Evolutionary conservation across 2,113 vertebrate species (phyloP), one percentile per base, ranked within the genome.

Genomic region (Oriolus oriolus): DNA sequence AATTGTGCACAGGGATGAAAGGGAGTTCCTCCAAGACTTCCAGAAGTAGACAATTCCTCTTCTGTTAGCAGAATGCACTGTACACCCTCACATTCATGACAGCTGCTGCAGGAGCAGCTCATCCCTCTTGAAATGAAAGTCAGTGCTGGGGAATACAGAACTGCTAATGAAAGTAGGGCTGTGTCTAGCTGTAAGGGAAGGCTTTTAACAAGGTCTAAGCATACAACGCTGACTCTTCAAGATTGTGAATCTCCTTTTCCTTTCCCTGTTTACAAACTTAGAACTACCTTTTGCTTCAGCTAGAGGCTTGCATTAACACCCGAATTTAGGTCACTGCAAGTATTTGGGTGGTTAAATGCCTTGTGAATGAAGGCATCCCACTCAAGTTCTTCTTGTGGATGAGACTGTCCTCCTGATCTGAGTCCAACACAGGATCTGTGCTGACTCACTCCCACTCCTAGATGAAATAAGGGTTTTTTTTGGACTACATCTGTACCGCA

Each of bases 1-100:
- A 93, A 88, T 60, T 87, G 47, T 85, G 93, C 56, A 39, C 52
- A 82, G 75, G 52, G 76, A 92, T 95, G 92, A 94, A 89, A 60
- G 61, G 56, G 70, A 76, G 26, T 33, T 96, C 84, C 53, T 78
- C 33, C 66, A 87, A 37, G 59, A 73, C 53, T 92, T 74, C 8
- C 92, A 91, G 74, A 93, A 77, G 92, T 68, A 77, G 49, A 87
- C 74, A 95, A 87, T 80, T 89, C 53, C 41, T 84, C 87, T 92
- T 95, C 84, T 95, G 61, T 90, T 97, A 95, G 87, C 19, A 27
- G 83, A 89, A 84, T 66, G 28, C 49, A 78, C 77, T 79, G 22
- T n/a, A 61, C 23, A 66, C 33, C 45, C 61, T 95, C 87, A 53
- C 54, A 82, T 74, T 92, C 76, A 70, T 42, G 64, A 28, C 47